Evolutionary conservation across 2,113 vertebrate species (phyloP), one percentile per base, ranked within the genome.

Genomic region (cattle (Bos taurus)): DNA sequence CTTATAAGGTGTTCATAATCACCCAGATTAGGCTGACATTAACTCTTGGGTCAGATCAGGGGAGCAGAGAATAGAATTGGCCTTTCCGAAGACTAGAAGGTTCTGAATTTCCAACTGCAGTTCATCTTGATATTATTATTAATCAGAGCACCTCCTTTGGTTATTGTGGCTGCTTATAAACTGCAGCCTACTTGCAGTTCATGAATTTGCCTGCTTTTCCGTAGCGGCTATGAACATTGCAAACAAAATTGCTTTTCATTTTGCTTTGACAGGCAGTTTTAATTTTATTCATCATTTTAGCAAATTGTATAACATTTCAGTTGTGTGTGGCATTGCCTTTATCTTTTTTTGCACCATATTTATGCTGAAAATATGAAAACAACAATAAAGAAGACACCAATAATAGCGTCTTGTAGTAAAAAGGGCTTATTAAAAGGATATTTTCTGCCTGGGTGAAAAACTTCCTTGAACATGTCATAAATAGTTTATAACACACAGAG

Each of bases 341-440:
- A 97, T 98, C 97, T 95, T 97, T 98, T 40, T 85, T 43, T 92
- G 97, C 67, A 74, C 97, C 98, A 95, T 98, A 96, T 98, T 99
- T 98, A 98, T 98, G 95, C 97, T 85, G 97, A 98, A 99, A 98
- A 98, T 98, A 98, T 92, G 98, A 98, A 99, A 99, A 98, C 99
- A 98, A 98, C 98, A 97, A 98, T 99, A 99, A 99, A 99, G 96
- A 98, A 98, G 98, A 98, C 93, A 94, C 98, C 98, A 98, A 98
- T 99, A 99, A 99, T 98, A 98, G 98, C n/a, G 67, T 98, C 98
- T 98, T 98, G 98, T 97, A 98, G 98, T 99, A 99, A 99, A 99
- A 99, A 98, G 86, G 97, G 97, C 98, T 99, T 99, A 99, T 99
- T 99, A 99, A 99, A 98, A 98, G 99, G 99, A 99, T 99, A 99